These are phyloP conservation scores for Pteronotus mesoamericanus DNA, from an alignment of 2,797 vertebrate genomes.

Conservation along the genomic window DNA sequence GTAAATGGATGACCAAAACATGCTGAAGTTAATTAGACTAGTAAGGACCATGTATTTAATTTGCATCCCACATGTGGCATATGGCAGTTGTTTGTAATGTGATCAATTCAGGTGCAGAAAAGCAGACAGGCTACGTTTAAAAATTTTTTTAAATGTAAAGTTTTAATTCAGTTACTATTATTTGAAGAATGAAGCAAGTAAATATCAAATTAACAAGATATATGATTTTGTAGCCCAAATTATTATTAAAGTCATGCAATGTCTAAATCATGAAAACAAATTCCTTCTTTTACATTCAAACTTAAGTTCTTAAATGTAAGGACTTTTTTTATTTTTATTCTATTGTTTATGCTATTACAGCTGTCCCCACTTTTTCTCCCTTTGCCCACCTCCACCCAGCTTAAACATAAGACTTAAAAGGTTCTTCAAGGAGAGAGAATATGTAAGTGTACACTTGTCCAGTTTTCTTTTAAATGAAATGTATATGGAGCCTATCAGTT, in stretches of 20 bases:
- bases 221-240: background rate
- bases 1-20: background rate
- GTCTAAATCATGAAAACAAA: background rate
- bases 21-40: background rate
- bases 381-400: background rate
- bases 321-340: background rate
- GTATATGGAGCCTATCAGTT: background rate
- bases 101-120: background rate
- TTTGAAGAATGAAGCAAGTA: conserved; percentile 22
- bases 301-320: background rate
- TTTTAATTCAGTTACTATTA: background rate
- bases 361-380: background rate
- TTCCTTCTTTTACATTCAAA: background rate
- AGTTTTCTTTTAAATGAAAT: conserved; percentile 3
- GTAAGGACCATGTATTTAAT: background rate
- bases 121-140: background rate
- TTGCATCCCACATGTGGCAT: background rate
- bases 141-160: no score
- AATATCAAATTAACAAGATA: background rate
- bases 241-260: background rate
- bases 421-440: background rate
- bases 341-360: background rate
- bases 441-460: background rate
- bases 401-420: background rate
- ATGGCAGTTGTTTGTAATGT: background rate